phyloP scores from a whole-genome alignment of 2,113 vertebrate species.

The Athene noctua region DNA sequence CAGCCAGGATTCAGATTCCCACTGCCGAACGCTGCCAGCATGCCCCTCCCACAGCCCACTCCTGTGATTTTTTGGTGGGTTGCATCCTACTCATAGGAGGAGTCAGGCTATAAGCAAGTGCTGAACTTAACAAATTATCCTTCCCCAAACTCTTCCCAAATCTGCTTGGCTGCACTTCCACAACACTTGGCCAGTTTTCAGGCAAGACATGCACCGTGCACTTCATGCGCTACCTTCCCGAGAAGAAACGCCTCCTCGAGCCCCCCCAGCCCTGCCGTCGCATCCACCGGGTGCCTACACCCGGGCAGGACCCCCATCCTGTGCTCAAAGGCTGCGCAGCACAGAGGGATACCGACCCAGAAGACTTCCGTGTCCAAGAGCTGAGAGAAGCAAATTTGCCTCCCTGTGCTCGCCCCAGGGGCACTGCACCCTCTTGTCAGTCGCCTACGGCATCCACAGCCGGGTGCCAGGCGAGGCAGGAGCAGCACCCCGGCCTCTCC shows the following conservation, averaged over 20 bases:
- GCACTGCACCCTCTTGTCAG: neutral
- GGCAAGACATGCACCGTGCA: fast-evolving
- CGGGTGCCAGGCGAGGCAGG: neutral
- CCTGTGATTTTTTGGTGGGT: neutral
- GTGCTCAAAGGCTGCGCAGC: neutral
- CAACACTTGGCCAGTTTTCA: neutral
- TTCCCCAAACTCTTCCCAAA: neutral
- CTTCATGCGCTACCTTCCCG: fast-evolving
- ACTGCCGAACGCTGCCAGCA: fast-evolving
- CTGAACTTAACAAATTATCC: neutral
- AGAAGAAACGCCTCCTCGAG: fast-evolving
- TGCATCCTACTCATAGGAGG: neutral
- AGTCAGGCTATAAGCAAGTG: neutral
- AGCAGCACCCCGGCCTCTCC: neutral
- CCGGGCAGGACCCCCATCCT: fast-evolving
- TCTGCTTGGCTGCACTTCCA: neutral
- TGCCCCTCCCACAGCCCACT: neutral
- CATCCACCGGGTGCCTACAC: fast-evolving
- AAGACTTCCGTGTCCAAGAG: no score
- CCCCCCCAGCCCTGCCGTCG: neutral
- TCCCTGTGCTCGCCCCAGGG: neutral
- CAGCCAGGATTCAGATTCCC: neutral
- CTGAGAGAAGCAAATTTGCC: neutral
- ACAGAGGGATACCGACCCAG: neutral
- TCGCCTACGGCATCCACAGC: neutral